Evolutionary conservation across 2,888 invertebrate species (phyloP).

Genomic region (Syritta pipiens): DNA sequence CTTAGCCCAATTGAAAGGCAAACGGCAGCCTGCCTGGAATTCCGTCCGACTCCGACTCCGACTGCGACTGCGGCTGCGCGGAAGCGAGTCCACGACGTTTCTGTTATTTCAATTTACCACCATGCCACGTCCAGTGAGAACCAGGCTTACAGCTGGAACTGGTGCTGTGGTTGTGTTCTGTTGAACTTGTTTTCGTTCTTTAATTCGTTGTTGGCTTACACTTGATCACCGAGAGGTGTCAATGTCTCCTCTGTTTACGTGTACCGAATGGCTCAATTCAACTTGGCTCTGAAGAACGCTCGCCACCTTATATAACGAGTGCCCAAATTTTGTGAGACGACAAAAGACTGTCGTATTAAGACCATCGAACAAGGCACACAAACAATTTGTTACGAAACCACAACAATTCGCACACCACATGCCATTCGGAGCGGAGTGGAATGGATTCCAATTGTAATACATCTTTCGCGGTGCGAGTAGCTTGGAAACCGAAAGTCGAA

Average conservation of each 20-base stretch:
- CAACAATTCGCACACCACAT: constrained; percentile 40
- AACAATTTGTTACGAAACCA: constrained; percentile 46
- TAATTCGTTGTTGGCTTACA: constrained; percentile 13
- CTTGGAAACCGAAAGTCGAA: constrained; percentile 62
- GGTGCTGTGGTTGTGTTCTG: constrained; percentile 7
- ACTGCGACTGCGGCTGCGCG: constrained; percentile 41
- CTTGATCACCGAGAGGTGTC: constrained; percentile 4
- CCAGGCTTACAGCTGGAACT: constrained; percentile 42
- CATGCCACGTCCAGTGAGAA: constrained; percentile 33
- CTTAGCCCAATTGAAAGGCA: constrained; percentile 44
- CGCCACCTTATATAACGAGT: no score
- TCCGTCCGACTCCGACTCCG: constrained; percentile 10
- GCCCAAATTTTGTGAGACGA: neutral
- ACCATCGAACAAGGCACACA: constrained; percentile 22
- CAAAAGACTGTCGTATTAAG: constrained; percentile 8
- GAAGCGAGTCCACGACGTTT: constrained; percentile 43
- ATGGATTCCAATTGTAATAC: constrained; percentile 49
- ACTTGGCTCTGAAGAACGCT: neutral
- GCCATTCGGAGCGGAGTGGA: constrained; percentile 42
- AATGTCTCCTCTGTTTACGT: constrained; percentile 20
- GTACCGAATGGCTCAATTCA: constrained; percentile 14
- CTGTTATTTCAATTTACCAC: constrained; percentile 44
- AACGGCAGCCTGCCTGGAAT: constrained; percentile 46
- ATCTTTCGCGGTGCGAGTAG: constrained; percentile 51
- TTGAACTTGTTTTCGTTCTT: constrained; percentile 5